Base-by-base conservation (phyloP, 2,888 invertebrate genomes). In the Megastigmus dorsalis region DNA sequence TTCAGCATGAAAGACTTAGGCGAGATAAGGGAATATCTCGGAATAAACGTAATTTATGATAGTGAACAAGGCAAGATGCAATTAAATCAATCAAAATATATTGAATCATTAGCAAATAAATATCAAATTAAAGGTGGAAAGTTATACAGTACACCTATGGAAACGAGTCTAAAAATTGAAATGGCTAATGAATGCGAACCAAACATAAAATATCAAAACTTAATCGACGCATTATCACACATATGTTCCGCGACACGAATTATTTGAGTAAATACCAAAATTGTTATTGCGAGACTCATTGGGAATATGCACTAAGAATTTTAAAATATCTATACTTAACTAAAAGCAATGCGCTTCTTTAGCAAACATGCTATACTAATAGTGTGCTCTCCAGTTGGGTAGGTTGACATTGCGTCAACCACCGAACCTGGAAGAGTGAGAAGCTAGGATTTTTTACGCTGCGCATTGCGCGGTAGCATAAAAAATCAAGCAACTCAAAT, bases 51-150 rank as follows among this genome's bases (percentile, higher is more conserved):
- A 26, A 28, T 54, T 18, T 54, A 66, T 66, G 28, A 50, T 50
- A 1, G 3, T 13, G 13, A 50, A 3, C 9, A 23, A 26, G 3
- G 10, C 26, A 26, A 10, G 2, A 50, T 50, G 50, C 23, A 1
- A 3, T 26, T 26, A 26, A 13, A 26, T 26, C 26, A 50, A 50
- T 26, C 6, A 3, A 13, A 7, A 9, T 50, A 50, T 26, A 50
- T 50, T 50, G 1, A 26, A 26, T 4, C 23, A 50, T 26, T 50
- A 50, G 9, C 3, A 50, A 83, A 18, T 76, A n/a, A n/a, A n/a
- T n/a, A n/a, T n/a, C n/a, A n/a, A n/a, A n/a, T n/a, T 73, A 68
- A 80, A 83, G 82, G 88, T 85, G 57, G 82, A 85, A 86, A 88
- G 87, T 88, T 88, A 88, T 88, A 88, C 82, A 13, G 15, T 30